These are phyloP conservation scores for Metallyticus violacea DNA, from an alignment of 2,888 invertebrate genomes.

Conservation along the genomic window DNA sequence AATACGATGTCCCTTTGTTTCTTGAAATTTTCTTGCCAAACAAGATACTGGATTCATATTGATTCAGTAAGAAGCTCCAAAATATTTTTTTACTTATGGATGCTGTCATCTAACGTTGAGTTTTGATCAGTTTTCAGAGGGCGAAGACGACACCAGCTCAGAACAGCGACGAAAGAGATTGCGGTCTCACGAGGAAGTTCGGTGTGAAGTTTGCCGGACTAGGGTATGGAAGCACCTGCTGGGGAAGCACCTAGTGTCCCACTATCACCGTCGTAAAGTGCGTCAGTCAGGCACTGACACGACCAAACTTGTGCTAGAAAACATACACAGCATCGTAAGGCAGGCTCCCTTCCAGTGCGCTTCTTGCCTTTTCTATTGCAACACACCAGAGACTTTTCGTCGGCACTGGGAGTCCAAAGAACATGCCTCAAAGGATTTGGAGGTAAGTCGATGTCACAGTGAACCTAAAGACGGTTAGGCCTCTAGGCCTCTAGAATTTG, in stretches of 20 bases:
- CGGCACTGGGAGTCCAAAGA: constrained; percentile 69
- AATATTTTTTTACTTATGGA: no score
- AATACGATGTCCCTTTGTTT: no score
- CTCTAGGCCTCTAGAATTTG: no score
- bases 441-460: no score
- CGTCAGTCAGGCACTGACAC: constrained; percentile 49
- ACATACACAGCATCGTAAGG: constrained; percentile 73
- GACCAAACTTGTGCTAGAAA: constrained; percentile 61
- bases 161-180: not conserved
- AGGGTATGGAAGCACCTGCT: constrained; percentile 65
- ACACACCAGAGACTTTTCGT: constrained; percentile 67
- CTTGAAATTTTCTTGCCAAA: no score
- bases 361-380: constrained; percentile 81
- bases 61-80: no score
- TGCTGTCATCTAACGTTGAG: not conserved
- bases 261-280: constrained; percentile 77
- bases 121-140: not conserved
- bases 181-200: constrained; percentile 34
- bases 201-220: constrained; percentile 70
- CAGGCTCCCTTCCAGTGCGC: constrained; percentile 85
- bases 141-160: not conserved
- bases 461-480: no score
- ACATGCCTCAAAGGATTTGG: constrained; percentile 54
- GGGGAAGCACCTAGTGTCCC: constrained; percentile 83
- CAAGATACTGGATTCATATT: no score